Evolutionary conservation across 2,797 vertebrate species (phyloP), one percentile per base, ranked within the genome.

Genomic region (Neosilurus hyrtlii): DNA sequence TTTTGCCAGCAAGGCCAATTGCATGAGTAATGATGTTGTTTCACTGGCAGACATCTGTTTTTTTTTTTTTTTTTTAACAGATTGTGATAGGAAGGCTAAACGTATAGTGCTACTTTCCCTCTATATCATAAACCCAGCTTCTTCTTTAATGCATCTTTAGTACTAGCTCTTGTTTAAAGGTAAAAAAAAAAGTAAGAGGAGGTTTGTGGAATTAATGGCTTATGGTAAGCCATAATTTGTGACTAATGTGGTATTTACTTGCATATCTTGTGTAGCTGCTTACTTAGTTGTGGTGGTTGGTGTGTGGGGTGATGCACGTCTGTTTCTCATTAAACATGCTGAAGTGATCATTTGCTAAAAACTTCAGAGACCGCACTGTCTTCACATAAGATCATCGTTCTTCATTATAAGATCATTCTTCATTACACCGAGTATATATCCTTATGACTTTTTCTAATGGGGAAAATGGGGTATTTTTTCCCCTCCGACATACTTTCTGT

Each of bases 11-110:
- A 5, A 52, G 16, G 49, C 61, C 61, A 43, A 16, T 91, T 91
- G 88, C 90, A 91, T 90, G 84, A 90, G 59, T 51, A 56, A 72
- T 81, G 20, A 87, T 43, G 43, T n/a, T 85, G 86, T 91, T 66
- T 86, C 63, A 56, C 54, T 92, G 91, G 91, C 84, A 88, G 84
- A 30, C 76, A 78, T 79, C 61, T 79, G 57, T 20, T 30, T 59
- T 59, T 20, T 91, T 86, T 77, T 87, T 51, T 37, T 61, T 9
- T 37, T 51, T 37, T 61, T 9, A n/a, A n/a, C 54, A 61, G 68
- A 26, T 43, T 57, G 11, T 75, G 61, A 75, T 30, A 57, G 43
- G 37, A 35, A 43, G 22, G 9, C 20, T 49, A 11, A 73, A 26
- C 35, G 26, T 73, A 65, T 16, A 5, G 10, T 57, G 20, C 30